Conservation (phyloP, 2,888 invertebrate genomes). For the Euclidia mi region DNA sequence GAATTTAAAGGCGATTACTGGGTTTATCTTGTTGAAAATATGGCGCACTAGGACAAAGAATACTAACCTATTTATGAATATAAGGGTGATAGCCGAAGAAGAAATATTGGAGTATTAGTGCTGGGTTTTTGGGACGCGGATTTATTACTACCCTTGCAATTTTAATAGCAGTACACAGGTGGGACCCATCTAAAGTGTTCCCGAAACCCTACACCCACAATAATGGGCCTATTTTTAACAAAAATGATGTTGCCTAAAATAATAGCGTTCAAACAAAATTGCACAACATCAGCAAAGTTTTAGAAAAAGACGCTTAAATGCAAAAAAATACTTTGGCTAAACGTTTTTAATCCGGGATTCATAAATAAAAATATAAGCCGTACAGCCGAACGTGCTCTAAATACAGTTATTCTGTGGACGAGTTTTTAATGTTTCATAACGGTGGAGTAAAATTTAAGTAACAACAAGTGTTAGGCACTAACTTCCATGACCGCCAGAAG, state of each 20-base stretch:
- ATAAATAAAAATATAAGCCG: slow-evolving; percentile 38
- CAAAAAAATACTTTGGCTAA: slow-evolving; percentile 16
- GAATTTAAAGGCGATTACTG: no score
- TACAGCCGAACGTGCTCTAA: slow-evolving; percentile 13
- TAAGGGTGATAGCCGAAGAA: not conserved
- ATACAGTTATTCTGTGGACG: slow-evolving; percentile 44
- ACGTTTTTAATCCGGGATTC: slow-evolving; percentile 19
- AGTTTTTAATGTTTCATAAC: slow-evolving; percentile 39
- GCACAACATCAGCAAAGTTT: slow-evolving; percentile 1
- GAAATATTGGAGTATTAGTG: not conserved
- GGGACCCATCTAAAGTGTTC: slow-evolving; percentile 16
- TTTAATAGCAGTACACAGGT: slow-evolving; percentile 24
- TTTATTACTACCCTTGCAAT: slow-evolving; percentile 18
- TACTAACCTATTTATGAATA: not conserved
- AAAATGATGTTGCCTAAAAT: slow-evolving; percentile 14
- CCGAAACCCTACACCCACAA: slow-evolving; percentile 3
- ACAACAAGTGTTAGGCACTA: slow-evolving; percentile 25
- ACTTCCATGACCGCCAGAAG: slow-evolving; percentile 23
- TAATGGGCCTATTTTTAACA: slow-evolving; percentile 10
- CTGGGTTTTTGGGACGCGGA: slow-evolving; percentile 3
- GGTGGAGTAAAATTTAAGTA: slow-evolving; percentile 43
- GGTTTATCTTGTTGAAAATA: no score
- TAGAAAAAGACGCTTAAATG: slow-evolving; percentile 11
- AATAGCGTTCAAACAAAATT: not conserved
- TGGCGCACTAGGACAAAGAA: no score